Base-by-base conservation (phyloP, 2,113 vertebrate genomes). In the Tupaia chinensis region DNA sequence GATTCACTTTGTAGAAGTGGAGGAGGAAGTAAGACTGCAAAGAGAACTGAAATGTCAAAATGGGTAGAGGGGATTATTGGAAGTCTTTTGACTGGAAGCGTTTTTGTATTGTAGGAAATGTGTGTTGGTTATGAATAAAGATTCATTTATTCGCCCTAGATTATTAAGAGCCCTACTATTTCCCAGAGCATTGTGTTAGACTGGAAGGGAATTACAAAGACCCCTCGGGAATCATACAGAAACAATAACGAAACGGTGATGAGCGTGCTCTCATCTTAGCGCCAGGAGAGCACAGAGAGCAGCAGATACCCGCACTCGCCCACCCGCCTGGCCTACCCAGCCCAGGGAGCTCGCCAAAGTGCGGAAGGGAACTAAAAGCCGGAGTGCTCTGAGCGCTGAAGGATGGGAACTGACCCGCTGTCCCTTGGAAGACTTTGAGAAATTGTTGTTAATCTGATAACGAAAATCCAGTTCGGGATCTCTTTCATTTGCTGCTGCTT, bases 361-460 rank as follows among this genome's bases (percentile, higher is more conserved):
- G 63, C 25, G 61, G 15, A 56, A 58, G 56, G 12, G 25, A 80
- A 69, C 32, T 13, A 58, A 29, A 54, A 44, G 69, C 72, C 60
- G 19, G 5, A 53, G 23, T 60, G 29, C 54, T 88, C 78, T 88
- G 78, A 79, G 53, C 60, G 66, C 72, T 74, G 56, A 85, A 91
- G 82, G 79, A 65, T 93, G 63, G 77, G 89, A 89, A 82, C 91
- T 89, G 83, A 87, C 86, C 61, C 23, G 44, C 65, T 85, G 22
- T 85, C 80, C 83, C 58, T 82, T 93, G 29, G 56, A 96, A 72
- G 80, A 84, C 72, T 79, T 91, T 65, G 70, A 88, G 74, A 96
- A 91, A 89, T 93, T 84, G 22, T 60, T 74, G 60, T 95, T 84
- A 34, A 93, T 96, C 81, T 95, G 83, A 80, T 86, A 81, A 68